Conservation (phyloP, 2,888 invertebrate genomes). For the Hirtodrosophila confusa region DNA sequence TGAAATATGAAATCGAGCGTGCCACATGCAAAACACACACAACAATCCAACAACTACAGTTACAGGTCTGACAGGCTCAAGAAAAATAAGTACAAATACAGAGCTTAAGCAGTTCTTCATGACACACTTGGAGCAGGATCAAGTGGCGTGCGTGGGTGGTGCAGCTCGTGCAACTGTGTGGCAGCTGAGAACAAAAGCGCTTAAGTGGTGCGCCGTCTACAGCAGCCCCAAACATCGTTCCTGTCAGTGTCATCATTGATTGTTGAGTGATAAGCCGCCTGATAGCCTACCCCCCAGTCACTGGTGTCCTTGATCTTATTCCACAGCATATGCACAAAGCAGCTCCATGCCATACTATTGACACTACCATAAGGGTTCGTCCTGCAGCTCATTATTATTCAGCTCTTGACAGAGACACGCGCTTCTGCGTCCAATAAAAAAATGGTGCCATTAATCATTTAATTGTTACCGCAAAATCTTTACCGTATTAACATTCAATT, state of each 20-base stretch:
- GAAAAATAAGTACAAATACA: slow-evolving; percentile 36
- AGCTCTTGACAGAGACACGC: slow-evolving; percentile 19
- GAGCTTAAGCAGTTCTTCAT: slow-evolving; percentile 30
- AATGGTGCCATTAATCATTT: slow-evolving; percentile 67
- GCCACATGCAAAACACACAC: slow-evolving; percentile 16
- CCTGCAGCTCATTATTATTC: slow-evolving; percentile 39
- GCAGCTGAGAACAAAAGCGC: slow-evolving; percentile 65
- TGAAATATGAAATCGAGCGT: slow-evolving; percentile 48
- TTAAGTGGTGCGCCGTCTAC: slow-evolving; percentile 57
- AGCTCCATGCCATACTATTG: background rate
- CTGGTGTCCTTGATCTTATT: slow-evolving; percentile 48
- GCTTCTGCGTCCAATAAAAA: background rate
- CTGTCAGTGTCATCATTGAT: slow-evolving; percentile 57
- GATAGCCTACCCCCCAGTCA: slow-evolving; percentile 15
- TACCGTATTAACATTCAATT: slow-evolving; percentile 74
- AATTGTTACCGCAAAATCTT: slow-evolving; percentile 64
- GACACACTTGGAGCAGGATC: slow-evolving; percentile 12
- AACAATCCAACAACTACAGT: slow-evolving; percentile 2
- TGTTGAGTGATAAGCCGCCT: slow-evolving; percentile 58
- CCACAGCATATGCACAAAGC: background rate
- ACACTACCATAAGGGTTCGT: background rate
- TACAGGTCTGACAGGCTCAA: slow-evolving; percentile 8
- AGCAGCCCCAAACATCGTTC: slow-evolving; percentile 17
- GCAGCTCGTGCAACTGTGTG: slow-evolving; percentile 26
- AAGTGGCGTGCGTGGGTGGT: slow-evolving; percentile 7